Evolutionary conservation across 1,140 invertebrate genomes (phyloP), one percentile per base, ranked within the genome.

Genomic region (Glossosoma conforme): DNA sequence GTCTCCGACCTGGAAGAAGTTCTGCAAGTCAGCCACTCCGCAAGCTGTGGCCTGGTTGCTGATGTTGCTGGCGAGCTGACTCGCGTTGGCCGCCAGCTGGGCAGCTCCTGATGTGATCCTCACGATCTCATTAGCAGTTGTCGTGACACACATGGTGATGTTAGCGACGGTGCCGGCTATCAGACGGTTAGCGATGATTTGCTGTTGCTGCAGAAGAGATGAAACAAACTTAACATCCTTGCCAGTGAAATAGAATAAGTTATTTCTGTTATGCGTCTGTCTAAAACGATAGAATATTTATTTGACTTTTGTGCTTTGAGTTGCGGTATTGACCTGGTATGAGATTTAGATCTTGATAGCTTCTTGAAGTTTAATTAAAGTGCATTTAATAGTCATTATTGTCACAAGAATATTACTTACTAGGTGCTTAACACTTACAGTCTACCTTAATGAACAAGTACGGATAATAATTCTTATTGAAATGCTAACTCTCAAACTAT

Each of bases 111-210:
- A 11, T n/a, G 28, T 13, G 14, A 38, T 17, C 5, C 14, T n/a
- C 13, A 10, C 17, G 15, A 42, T 30, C 21, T 24, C 37, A 3
- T 5, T 20, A 2, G 18, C 17, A 1, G 35, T 15, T 9, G 20
- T 56, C 4, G 64, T 61, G 8, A 62, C 61, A 40, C 67, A 71
- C 8, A 8, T 30, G 24, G 61, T 57, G 4, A 64, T 59, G 47
- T 60, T 60, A 6, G 52, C 44, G 11, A 61, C 14, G 0, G 66
- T 61, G 0, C 64, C 52, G 21, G 53, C 56, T 41, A 67, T 61
- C 2, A 68, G 38, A 0, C 44, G 25, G 4, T 63, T 54, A 0
- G 62, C 60, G 15, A 62, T 49, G 17, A 54, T 41, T 30, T 44
- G 49, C 24, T 61, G 60, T 13, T 59, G 46, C 68, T 70, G 53